Conservation (phyloP, 2,888 invertebrate species). For the Lithophane semibrunnea region DNA sequence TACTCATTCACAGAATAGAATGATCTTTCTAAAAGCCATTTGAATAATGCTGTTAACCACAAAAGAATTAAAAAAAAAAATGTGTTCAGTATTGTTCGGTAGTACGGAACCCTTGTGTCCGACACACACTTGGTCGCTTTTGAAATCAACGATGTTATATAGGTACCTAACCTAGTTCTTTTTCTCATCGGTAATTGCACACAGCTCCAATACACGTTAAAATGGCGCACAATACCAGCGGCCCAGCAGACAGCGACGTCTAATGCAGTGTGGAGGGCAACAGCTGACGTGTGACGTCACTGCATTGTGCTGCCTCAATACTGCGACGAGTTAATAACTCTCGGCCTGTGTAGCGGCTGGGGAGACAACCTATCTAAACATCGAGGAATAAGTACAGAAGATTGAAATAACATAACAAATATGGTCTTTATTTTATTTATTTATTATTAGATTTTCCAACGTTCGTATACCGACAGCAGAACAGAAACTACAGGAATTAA, state of each 20-base stretch:
- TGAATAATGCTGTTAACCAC: too few relatives aligned
- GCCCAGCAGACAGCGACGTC: neutral
- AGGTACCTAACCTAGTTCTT: too few relatives aligned
- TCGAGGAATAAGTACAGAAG: neutral
- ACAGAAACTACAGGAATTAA: too few relatives aligned
- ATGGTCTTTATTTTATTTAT: neutral
- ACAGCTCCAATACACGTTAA: neutral
- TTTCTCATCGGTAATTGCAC: neutral
- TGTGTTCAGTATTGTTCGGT: too few relatives aligned
- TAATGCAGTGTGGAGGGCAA: slow-evolving; percentile 1
- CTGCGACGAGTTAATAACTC: slow-evolving; percentile 26
- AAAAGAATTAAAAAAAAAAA: too few relatives aligned
- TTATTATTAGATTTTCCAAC: too few relatives aligned
- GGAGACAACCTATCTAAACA: neutral
- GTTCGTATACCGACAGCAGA: too few relatives aligned
- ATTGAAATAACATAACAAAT: neutral
- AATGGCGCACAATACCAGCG: slow-evolving; percentile 18
- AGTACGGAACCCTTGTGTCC: too few relatives aligned
- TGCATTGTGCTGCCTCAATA: slow-evolving; percentile 23
- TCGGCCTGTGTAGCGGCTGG: neutral
- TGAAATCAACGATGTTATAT: too few relatives aligned
- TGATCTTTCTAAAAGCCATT: too few relatives aligned
- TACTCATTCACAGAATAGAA: too few relatives aligned
- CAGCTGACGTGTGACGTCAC: slow-evolving; percentile 44
- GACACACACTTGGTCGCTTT: too few relatives aligned